Evolutionary conservation across 2,888 invertebrate species (phyloP).

Genomic region (Aelia acuminata): DNA sequence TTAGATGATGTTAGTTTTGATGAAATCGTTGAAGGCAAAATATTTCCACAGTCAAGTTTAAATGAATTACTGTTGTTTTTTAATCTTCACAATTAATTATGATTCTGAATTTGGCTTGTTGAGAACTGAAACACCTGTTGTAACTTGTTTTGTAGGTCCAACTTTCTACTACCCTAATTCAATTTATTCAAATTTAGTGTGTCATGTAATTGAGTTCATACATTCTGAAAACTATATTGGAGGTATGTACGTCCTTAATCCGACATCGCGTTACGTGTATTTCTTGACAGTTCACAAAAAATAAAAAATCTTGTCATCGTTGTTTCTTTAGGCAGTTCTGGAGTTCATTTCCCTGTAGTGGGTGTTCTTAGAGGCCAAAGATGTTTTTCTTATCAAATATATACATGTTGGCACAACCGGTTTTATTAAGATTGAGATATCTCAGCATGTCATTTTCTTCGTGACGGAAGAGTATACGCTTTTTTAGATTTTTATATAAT

Average conservation of each 20-base stretch:
- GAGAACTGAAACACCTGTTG: too few relatives aligned
- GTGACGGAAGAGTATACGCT: slow-evolving; percentile 29
- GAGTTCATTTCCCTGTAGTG: slow-evolving; percentile 48
- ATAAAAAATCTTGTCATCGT: neutral
- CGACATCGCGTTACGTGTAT: neutral
- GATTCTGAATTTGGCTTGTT: too few relatives aligned
- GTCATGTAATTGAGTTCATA: neutral
- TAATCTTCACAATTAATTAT: too few relatives aligned
- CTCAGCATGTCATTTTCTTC: slow-evolving; percentile 38
- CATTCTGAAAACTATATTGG: neutral
- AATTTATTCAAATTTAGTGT: neutral
- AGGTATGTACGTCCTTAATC: neutral
- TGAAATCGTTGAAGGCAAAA: too few relatives aligned
- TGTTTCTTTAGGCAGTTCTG: neutral
- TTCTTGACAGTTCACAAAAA: neutral
- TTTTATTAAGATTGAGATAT: slow-evolving; percentile 32
- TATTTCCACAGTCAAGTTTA: too few relatives aligned
- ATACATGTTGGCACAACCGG: slow-evolving; percentile 48
- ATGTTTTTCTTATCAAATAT: slow-evolving; percentile 47
- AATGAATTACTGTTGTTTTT: too few relatives aligned
- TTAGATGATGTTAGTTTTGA: too few relatives aligned
- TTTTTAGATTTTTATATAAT: slow-evolving; percentile 32
- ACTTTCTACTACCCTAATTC: too few relatives aligned
- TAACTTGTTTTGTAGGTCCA: too few relatives aligned
- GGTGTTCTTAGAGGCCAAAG: slow-evolving; percentile 26